These are phyloP conservation scores for Dysmachus trigonus DNA, from an alignment of 2,888 invertebrate genomes.

Conservation along the genomic window DNA sequence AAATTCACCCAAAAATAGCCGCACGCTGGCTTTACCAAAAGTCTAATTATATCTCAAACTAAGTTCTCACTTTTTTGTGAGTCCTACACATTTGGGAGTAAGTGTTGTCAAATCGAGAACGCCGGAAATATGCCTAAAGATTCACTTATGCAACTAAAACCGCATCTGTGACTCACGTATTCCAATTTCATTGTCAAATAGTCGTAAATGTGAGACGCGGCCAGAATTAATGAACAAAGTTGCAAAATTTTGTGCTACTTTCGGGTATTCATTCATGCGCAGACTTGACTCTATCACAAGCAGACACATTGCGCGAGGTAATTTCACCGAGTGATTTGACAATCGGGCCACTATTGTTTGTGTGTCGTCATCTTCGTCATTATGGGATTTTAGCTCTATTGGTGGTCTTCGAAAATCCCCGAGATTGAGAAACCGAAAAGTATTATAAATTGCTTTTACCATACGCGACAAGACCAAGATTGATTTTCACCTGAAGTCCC, in stretches of 20 bases:
- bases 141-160: neutral
- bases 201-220: neutral
- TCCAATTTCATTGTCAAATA: neutral
- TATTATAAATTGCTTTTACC: neutral
- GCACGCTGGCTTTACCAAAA: neutral
- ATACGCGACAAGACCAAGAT: neutral
- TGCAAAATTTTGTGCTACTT: neutral
- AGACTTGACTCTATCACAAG: neutral
- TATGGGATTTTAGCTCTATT: neutral
- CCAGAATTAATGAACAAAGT: neutral
- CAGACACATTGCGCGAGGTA: neutral
- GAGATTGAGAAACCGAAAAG: neutral
- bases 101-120: neutral
- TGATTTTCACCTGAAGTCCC: neutral
- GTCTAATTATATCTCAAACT: neutral
- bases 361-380: neutral
- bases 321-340: neutral
- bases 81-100: neutral
- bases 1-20: neutral
- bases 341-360: neutral
- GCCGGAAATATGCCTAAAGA: neutral
- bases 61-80: neutral
- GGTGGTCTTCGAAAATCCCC: neutral
- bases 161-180: neutral
- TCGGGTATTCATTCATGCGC: neutral